Conservation (phyloP, 1,140 invertebrate species). For the Drosophila novamexicana region DNA sequence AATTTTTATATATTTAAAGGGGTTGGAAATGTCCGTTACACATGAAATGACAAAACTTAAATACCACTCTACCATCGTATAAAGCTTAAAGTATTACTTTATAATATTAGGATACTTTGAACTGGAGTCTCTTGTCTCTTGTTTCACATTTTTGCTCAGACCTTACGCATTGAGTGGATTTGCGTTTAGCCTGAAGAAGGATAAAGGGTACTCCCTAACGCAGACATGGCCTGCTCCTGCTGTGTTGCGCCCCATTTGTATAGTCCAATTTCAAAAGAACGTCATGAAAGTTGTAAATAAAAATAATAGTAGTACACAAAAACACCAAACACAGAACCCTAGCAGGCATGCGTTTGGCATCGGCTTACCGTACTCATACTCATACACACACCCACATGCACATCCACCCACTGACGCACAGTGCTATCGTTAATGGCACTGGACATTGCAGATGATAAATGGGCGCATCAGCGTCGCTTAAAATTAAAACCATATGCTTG, state of each 20-base stretch:
- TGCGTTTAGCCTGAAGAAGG: no score
- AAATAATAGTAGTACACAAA: conserved; percentile 70
- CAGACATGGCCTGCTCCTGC: conserved; percentile 35
- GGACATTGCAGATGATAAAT: conserved; percentile 63
- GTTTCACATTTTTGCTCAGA: no score
- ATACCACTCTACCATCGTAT: no score
- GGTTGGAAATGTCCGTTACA: no score
- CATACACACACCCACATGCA: neutral
- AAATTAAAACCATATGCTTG: conserved; percentile 22
- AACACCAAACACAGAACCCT: conserved; percentile 31
- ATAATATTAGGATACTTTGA: no score
- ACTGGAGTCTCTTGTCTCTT: no score
- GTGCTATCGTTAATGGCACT: conserved; percentile 5
- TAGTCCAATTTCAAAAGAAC: conserved; percentile 69
- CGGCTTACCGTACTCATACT: conserved; percentile 48
- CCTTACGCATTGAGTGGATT: no score
- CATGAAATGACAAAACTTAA: no score
- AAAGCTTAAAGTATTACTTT: no score
- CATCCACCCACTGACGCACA: conserved; percentile 1
- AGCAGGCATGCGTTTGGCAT: conserved; percentile 72
- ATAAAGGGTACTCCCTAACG: neutral
- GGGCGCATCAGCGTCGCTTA: conserved; percentile 55
- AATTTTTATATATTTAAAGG: no score
- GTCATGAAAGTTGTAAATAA: conserved; percentile 71
- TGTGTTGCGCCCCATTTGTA: neutral